Evolutionary conservation across 35 echinoderm and acorn worm genomes (phyloP).

Genomic region (Apostichopus californicus): DNA sequence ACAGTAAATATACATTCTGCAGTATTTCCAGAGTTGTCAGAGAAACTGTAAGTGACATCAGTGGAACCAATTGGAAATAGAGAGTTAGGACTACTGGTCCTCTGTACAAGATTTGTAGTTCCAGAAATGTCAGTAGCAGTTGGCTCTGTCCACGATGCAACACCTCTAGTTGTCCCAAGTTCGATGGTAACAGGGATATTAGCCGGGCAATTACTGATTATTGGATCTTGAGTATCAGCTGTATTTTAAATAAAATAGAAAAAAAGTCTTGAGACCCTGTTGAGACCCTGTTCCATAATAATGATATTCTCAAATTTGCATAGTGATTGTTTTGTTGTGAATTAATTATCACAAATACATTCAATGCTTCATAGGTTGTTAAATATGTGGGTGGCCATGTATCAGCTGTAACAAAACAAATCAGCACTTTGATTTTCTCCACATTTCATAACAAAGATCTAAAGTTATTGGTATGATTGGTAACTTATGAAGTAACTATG

Average conservation of each 20-base stretch:
- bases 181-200: not conserved
- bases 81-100: not conserved
- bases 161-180: not conserved
- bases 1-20: not conserved
- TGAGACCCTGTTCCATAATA: not conserved
- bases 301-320: too few relatives aligned
- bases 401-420: too few relatives aligned
- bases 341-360: too few relatives aligned
- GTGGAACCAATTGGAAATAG: slow-evolving; percentile 15
- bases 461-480: too few relatives aligned
- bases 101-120: not conserved
- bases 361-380: too few relatives aligned
- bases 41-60: not conserved
- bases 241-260: not conserved
- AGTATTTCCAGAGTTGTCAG: not conserved
- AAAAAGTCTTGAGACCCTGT: not conserved
- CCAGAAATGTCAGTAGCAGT: slow-evolving; percentile 37
- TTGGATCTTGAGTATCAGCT: not conserved
- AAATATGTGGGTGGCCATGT: too few relatives aligned
- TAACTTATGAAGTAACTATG: too few relatives aligned
- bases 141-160: slow-evolving; percentile 12
- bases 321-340: too few relatives aligned
- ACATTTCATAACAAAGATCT: too few relatives aligned
- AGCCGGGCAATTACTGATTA: not conserved
- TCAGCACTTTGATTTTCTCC: too few relatives aligned